A percentile compares a stretch with the other conserved stretches of the same genome.
Conservation (phyloP, 2,113 vertebrate genomes). For the Martes martes region DNA sequence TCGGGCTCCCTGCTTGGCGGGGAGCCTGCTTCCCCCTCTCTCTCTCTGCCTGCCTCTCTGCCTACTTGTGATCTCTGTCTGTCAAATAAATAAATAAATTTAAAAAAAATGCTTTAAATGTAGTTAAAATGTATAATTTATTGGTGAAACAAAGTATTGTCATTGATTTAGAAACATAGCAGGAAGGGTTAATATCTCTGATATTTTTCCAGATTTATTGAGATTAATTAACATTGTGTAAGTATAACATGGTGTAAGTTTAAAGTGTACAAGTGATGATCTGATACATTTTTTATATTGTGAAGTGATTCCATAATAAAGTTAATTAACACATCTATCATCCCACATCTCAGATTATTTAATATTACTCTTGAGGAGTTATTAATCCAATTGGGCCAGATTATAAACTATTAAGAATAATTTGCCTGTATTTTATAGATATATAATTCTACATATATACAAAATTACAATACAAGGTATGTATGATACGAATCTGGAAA, state of each 20-base stretch:
- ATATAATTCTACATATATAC: not conserved
- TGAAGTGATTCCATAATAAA: not conserved
- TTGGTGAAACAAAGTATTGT: not conserved
- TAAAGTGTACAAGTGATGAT: not conserved
- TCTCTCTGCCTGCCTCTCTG: too few species aligned
- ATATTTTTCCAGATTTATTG: not conserved
- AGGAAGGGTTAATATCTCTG: not conserved
- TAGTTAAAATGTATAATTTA: not conserved
- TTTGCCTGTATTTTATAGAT: not conserved
- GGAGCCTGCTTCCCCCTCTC: too few species aligned
- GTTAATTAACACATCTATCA: not conserved
- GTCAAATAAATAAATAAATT: too few species aligned
- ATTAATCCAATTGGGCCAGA: not conserved
- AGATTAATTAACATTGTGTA: not conserved
- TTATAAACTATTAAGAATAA: not conserved
- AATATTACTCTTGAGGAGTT: not conserved
- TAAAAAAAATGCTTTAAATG: not conserved
- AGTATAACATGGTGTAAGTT: not conserved
- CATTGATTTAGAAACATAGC: not conserved
- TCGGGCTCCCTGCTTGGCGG: too few species aligned
- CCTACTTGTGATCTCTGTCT: too few species aligned
- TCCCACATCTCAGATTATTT: not conserved
- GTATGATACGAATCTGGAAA: not conserved
- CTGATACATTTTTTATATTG: not conserved
- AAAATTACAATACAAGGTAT: not conserved